phyloP scores from a whole-genome alignment of 2,797 vertebrate genomes.

The Rhabdomys pumilio region DNA sequence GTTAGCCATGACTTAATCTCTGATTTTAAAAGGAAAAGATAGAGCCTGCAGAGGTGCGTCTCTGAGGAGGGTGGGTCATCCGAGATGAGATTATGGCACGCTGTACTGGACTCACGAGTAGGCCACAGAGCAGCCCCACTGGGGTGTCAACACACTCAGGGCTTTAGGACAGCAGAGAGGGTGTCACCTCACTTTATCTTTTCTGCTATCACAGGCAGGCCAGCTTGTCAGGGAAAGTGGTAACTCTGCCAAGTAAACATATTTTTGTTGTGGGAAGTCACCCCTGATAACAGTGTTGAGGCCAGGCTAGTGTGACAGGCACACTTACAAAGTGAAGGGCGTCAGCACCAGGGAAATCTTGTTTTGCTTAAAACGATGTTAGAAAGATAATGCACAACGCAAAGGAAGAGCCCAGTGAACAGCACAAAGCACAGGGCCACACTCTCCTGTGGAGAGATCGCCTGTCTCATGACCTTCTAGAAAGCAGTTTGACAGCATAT shows the following conservation, averaged over 20 bases:
- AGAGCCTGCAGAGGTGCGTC: neutral
- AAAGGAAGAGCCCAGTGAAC: neutral
- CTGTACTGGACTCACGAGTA: neutral
- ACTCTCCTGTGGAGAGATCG: neutral
- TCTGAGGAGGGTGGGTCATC: neutral
- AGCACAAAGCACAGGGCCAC: neutral
- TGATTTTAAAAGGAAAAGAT: neutral
- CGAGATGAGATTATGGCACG: neutral
- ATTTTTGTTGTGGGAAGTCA: constrained; percentile 41
- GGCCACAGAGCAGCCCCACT: neutral
- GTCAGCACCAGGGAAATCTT: neutral
- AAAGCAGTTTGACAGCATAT: neutral
- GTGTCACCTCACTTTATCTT: constrained; percentile 45
- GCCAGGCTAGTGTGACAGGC: neutral
- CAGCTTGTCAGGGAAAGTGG: constrained; percentile 63
- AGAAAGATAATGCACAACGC: neutral
- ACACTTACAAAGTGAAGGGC: fast-evolving
- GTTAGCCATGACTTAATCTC: neutral
- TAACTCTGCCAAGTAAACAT: constrained; percentile 35
- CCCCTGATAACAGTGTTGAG: neutral
- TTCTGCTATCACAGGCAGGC: constrained; percentile 62
- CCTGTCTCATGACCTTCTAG: neutral
- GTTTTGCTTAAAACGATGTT: neutral
- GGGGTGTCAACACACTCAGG: constrained; percentile 20
- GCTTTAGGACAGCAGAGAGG: neutral